Percentiles rank a stretch among this genome's conserved stretches.
phyloP scores from a whole-genome alignment of 2,113 vertebrate genomes.

The Psilopsiagon aymara region DNA sequence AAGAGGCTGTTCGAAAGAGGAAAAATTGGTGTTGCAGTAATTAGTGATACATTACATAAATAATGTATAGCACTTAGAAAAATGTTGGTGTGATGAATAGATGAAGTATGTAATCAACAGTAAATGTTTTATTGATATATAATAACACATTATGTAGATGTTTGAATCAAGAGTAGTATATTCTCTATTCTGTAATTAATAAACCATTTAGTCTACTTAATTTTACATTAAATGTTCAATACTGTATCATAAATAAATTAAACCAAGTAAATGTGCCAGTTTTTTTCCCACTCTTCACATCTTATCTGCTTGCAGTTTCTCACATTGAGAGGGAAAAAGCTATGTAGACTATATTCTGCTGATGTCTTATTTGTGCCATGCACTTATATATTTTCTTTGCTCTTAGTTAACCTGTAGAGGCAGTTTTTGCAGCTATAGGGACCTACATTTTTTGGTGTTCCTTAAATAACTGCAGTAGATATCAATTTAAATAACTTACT shows the following conservation, averaged over 20 bases:
- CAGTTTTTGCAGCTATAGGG: neutral
- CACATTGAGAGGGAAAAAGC: neutral
- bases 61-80: conserved; percentile 52
- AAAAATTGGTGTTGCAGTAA: conserved; percentile 18
- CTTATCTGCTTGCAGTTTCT: neutral
- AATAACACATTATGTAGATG: conserved; percentile 32
- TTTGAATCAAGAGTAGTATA: neutral
- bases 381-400: neutral
- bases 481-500: neutral
- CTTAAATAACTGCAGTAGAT: neutral
- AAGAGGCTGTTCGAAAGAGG: neutral
- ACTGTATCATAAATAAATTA: conserved; percentile 23
- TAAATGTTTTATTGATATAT: conserved; percentile 53
- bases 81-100: conserved; percentile 55
- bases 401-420: neutral
- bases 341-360: neutral
- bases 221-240: conserved; percentile 34
- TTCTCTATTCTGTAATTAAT: conserved; percentile 48
- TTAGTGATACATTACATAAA: conserved; percentile 48
- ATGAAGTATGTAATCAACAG: conserved; percentile 40
- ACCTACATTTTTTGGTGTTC: neutral
- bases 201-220: conserved; percentile 16
- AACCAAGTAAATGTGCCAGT: neutral
- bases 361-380: neutral
- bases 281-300: neutral